Conservation (phyloP, 1,140 invertebrate species). For the Drosophila mojavensis region DNA sequence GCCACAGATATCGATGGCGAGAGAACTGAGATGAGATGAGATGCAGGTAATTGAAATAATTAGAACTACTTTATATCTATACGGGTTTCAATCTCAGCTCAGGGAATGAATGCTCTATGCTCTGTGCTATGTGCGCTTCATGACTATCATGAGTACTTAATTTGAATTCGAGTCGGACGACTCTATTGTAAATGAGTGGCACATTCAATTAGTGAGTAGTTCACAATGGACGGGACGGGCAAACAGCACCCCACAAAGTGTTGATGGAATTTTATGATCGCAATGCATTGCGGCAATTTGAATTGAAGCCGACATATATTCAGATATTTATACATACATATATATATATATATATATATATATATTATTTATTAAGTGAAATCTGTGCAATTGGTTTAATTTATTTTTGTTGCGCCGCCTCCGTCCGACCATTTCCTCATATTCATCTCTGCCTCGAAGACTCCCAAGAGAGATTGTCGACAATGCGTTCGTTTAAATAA, state of each 20-base stretch:
- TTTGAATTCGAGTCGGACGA: slow-evolving; percentile 46
- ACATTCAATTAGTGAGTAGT: slow-evolving; percentile 9
- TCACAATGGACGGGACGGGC: slow-evolving; percentile 33
- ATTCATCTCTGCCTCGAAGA: slow-evolving; percentile 13
- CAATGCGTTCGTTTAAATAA: slow-evolving; percentile 50
- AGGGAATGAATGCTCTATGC: slow-evolving; percentile 1
- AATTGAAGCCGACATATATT: slow-evolving; percentile 31
- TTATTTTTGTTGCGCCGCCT: slow-evolving; percentile 63
- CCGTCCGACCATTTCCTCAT: slow-evolving; percentile 20
- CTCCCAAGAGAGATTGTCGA: slow-evolving; percentile 11
- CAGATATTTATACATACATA: neutral
- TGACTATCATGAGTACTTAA: slow-evolving; percentile 48
- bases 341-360: neutral
- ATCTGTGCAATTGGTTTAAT: slow-evolving; percentile 77
- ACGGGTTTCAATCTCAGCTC: slow-evolving; percentile 26
- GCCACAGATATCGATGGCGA: too few species aligned
- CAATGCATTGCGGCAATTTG: slow-evolving; percentile 65
- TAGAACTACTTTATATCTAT: slow-evolving; percentile 6
- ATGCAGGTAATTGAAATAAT: neutral
- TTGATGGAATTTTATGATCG: slow-evolving; percentile 63
- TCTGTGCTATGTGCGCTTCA: neutral
- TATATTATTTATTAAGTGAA: slow-evolving; percentile 48
- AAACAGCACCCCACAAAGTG: slow-evolving; percentile 37
- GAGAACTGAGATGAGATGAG: neutral
- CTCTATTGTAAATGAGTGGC: slow-evolving; percentile 30